Base-by-base conservation (phyloP, 2,888 invertebrate species). In the Cotesia congregata region DNA sequence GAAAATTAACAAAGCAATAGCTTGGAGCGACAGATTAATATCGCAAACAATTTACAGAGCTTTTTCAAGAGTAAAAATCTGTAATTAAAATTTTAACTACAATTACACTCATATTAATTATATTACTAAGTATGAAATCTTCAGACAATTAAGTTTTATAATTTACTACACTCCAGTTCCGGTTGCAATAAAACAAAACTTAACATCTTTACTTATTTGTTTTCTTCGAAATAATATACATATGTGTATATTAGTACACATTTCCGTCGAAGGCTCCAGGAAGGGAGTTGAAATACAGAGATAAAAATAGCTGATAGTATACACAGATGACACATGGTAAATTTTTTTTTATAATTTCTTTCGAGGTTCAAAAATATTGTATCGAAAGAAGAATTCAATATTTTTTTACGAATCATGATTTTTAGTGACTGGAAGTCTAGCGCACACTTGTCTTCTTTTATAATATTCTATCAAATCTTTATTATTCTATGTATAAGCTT, bases 401-500 rank as follows among this genome's bases (percentile, higher is more conserved):
- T 15, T 12, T 67, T 60, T 38, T 59, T 12, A 60, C 30, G 60
- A 67, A 74, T 61, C 60, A 60, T 74, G 39, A 74, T 67, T 74
- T 60, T 67, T 61, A 20, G 61, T 62, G 62, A 68, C 62, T 30
- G 30, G 30, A 30, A 40, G 7, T 17, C 39, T 17, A 61, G 38
- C 38, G 40, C 39, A 17, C 60, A 41, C 20, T 20, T 50, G 39
- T 30, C 7, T 15, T 5, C 9, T 38, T 39, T n/a, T 12, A 39
- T 1, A 61, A 70, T 17, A 60, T 50, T 67, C 39, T 30, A 75
- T 61, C 75, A 70, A 80, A 73, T 79, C 75, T 75, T 76, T 80
- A 80, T 80, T 80, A 30, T 30, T 65, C 65, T 75, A 64, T 60
- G 67, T 30, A 30, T 50, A 50, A 2, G 50, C 50, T 50, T 50